A percentile compares a stretch with the other conserved stretches of the same genome.
Evolutionary conservation across 2,888 invertebrate species (phyloP).

Genomic region (Chesias legatella): DNA sequence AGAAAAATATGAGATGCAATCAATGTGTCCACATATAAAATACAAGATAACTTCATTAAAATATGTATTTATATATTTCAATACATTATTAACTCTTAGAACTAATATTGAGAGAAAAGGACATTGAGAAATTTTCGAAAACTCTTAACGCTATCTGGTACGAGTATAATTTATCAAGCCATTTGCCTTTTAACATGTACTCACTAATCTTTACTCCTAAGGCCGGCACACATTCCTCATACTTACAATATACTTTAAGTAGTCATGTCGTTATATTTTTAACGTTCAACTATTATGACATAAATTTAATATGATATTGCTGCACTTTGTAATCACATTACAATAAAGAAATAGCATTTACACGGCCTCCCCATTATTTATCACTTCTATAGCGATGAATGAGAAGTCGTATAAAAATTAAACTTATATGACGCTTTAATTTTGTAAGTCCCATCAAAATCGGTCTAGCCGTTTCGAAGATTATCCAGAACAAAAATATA

Average conservation of each 20-base stretch:
- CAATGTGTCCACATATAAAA: conserved; percentile 28
- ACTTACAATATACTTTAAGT: conserved; percentile 74
- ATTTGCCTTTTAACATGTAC: conserved; percentile 48
- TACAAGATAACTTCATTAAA: conserved; percentile 49
- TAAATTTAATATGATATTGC: conserved; percentile 57
- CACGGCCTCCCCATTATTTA: too few relatives aligned
- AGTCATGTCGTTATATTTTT: conserved; percentile 57
- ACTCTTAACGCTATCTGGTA: conserved; percentile 63
- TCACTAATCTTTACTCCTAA: conserved; percentile 69
- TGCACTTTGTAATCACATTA: conserved; percentile 56
- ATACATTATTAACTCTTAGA: conserved; percentile 54
- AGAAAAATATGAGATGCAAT: background rate
- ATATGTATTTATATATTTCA: conserved; percentile 41
- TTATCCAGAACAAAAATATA: too few relatives aligned
- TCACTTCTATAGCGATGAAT: too few relatives aligned
- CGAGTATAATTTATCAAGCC: conserved; percentile 64
- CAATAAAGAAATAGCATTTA: conserved; percentile 42
- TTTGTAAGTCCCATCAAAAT: too few relatives aligned
- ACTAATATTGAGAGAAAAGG: conserved; percentile 74
- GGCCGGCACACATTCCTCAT: conserved; percentile 71
- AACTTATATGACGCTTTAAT: too few relatives aligned
- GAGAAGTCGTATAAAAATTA: too few relatives aligned
- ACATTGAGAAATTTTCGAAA: conserved; percentile 74
- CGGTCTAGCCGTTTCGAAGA: too few relatives aligned
- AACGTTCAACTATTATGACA: conserved; percentile 62